These are phyloP conservation scores for Opisthograptis luteolata DNA, from an alignment of 2,888 invertebrate species.

Conservation along the genomic window DNA sequence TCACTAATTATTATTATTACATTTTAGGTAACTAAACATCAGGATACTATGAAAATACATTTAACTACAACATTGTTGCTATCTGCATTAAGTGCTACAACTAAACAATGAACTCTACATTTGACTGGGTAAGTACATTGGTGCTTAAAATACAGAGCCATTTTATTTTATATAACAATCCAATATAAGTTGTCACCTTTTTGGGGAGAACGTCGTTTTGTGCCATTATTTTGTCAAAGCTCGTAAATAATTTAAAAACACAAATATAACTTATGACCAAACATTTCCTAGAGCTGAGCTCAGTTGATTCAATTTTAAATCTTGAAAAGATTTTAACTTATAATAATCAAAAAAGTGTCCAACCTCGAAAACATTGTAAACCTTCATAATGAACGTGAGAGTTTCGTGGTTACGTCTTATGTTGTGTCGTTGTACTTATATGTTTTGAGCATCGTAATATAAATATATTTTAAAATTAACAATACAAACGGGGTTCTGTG, in stretches of 20 bases:
- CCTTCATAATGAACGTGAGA: constrained; percentile 17
- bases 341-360: constrained; percentile 22
- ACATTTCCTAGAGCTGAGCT: constrained; percentile 6
- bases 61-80: too few species aligned
- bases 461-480: constrained; percentile 39
- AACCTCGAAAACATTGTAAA: constrained; percentile 15
- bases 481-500: constrained; percentile 42
- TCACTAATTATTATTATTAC: constrained; percentile 11
- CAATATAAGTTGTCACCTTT: background rate
- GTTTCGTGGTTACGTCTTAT: constrained; percentile 24
- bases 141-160: constrained; percentile 5
- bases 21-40: constrained; percentile 18
- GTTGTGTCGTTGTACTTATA: too few species aligned
- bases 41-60: background rate
- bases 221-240: background rate
- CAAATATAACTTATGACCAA: background rate
- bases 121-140: constrained; percentile 18
- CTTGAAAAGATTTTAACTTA: constrained; percentile 18
- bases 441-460: constrained; percentile 41
- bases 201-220: background rate
- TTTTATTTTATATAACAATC: background rate
- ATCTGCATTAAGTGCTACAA: too few species aligned
- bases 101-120: constrained; percentile 13
- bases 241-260: constrained; percentile 3
- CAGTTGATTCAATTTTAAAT: constrained; percentile 15